Evolutionary conservation across 2,113 vertebrate species (phyloP), one percentile per base, ranked within the genome.

Genomic region (Sceloporus tristichus): DNA sequence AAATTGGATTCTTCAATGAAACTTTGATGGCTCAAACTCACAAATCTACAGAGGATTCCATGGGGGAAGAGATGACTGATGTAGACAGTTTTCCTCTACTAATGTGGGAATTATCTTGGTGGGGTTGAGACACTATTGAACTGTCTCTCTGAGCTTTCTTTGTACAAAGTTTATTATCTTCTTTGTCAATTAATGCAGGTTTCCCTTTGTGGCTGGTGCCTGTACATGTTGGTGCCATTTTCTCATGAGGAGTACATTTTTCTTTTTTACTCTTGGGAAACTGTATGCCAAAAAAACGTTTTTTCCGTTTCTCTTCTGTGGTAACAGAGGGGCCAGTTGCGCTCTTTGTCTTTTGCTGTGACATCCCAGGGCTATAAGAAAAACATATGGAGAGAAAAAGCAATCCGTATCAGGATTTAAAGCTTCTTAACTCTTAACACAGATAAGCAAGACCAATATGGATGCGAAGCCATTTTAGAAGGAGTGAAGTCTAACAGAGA

Each of bases 261-360:
- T 88, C 87, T 53, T 84, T 88, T 77, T 88, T 88, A 59, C 16
- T 14, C 70, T 56, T 84, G 70, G 59, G n/a, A 54, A 88, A 68
- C 11, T 27, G 9, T 18, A 88, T 27, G 65, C 42, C 11, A 71
- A 88, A 88, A 77, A 70, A 1, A 6, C 73, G 25, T 56, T 70
- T 84, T 70, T 40, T 84, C 14, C 42, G 62, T 54, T 78, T 84
- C 42, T 88, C 87, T 19, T 88, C 81, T 5, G 74, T n/a, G 21
- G 81, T 29, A 68, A 27, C 23, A 6, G 79, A 74, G 48, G 54
- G 18, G 4, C 19, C 56, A 18, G 29, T 27, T 78, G 62, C 29
- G 16, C 70, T 88, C 42, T n/a, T 88, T 68, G 81, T 25, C 40
- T 70, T 88, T 56, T 25, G 74, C 81, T 88, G 87, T 25, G 42